Evolutionary conservation across 2,797 vertebrate species (phyloP).

Genomic region (Pristis pectinata): DNA sequence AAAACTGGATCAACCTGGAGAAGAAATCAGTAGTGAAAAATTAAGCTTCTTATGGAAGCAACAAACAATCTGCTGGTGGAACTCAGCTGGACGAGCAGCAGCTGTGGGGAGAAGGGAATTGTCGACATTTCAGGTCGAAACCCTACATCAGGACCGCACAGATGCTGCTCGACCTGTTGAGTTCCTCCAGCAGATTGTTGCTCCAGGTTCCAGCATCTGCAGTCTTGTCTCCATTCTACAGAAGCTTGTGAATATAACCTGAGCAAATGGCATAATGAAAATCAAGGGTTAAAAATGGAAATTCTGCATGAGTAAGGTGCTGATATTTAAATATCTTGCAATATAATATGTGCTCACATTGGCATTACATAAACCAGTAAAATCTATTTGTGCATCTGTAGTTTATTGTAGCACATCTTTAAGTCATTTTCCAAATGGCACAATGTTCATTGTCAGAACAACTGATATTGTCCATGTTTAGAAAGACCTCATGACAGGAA

Average conservation of each 20-base stretch:
- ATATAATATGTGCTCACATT: not conserved
- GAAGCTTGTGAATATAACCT: not conserved
- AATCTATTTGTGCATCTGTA: not conserved
- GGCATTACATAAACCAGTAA: not conserved
- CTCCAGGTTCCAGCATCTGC: too few species aligned
- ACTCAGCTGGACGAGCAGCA: too few species aligned
- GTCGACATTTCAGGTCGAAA: too few species aligned
- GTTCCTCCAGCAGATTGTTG: too few species aligned
- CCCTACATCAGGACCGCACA: too few species aligned
- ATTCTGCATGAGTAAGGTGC: not conserved
- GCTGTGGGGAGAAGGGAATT: too few species aligned
- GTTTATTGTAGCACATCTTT: not conserved
- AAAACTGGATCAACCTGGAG: not conserved
- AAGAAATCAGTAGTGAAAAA: not conserved
- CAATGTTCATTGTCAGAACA: not conserved
- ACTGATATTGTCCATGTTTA: not conserved
- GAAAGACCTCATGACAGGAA: not conserved
- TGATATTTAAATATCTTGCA: not conserved
- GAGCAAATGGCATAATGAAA: not conserved
- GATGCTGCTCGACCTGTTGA: too few species aligned
- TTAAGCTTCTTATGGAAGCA: not conserved
- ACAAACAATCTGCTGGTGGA: too few species aligned
- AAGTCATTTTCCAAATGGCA: not conserved
- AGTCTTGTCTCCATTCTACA: too few species aligned
- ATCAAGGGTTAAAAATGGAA: not conserved